Conservation (phyloP, 1,140 invertebrate genomes). For the Episyrphus balteatus region DNA sequence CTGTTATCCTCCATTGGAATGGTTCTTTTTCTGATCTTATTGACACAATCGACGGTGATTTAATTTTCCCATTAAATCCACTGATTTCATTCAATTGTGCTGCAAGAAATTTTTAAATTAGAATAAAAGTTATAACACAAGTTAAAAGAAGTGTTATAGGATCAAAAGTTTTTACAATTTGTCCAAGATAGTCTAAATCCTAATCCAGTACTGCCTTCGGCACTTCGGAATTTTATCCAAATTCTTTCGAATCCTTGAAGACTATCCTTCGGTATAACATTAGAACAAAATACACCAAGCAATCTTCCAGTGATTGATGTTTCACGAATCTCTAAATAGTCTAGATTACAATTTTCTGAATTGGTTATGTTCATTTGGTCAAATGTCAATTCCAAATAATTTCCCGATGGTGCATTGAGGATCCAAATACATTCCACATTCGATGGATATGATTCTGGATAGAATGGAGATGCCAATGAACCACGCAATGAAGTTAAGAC, state of each 20-base stretch:
- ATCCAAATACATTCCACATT: slow-evolving; percentile 70
- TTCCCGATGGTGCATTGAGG: slow-evolving; percentile 51
- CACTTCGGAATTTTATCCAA: slow-evolving; percentile 75
- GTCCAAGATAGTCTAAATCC: slow-evolving; percentile 70
- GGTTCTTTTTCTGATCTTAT: slow-evolving; percentile 11
- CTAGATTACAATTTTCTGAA: slow-evolving; percentile 65
- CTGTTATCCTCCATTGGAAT: slow-evolving; percentile 24
- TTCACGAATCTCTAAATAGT: slow-evolving; percentile 74
- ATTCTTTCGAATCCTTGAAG: slow-evolving; percentile 44
- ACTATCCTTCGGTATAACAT: slow-evolving; percentile 41
- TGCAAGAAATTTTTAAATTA: slow-evolving; percentile 8
- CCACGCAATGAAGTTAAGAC: slow-evolving; percentile 50
- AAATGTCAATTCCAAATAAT: slow-evolving; percentile 54
- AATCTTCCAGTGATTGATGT: slow-evolving; percentile 48
- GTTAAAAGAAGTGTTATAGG: neutral
- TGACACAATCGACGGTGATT: slow-evolving; percentile 49
- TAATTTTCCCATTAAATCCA: slow-evolving; percentile 49
- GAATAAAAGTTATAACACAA: no score
- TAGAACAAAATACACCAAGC: slow-evolving; percentile 56
- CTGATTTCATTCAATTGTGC: slow-evolving; percentile 18
- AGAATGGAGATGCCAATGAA: slow-evolving; percentile 60
- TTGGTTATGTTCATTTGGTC: slow-evolving; percentile 50
- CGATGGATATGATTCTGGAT: slow-evolving; percentile 63
- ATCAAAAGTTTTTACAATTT: slow-evolving; percentile 40
- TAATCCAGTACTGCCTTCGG: slow-evolving; percentile 44